Evolutionary conservation across 2,113 vertebrate species (phyloP).

Genomic region (Neofelis nebulosa): DNA sequence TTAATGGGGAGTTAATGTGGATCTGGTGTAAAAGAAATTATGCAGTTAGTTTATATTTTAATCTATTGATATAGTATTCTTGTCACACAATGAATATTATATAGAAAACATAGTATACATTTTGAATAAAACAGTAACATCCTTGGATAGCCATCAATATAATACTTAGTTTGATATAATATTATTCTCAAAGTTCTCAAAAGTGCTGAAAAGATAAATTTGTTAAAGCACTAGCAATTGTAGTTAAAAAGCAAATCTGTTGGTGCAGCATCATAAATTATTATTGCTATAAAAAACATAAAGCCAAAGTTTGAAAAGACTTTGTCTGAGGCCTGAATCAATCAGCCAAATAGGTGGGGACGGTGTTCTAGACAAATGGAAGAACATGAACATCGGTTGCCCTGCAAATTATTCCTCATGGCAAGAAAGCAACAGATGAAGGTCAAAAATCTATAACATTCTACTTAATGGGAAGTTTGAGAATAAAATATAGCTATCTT

Average conservation of each 20-base stretch:
- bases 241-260: background rate
- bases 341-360: background rate
- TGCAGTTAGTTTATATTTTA: background rate
- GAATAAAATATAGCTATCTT: slow-evolving; percentile 8
- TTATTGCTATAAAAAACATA: slow-evolving; percentile 26
- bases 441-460: slow-evolving; percentile 32
- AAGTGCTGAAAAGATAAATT: slow-evolving; percentile 2
- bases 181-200: background rate
- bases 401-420: slow-evolving; percentile 16
- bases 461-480: background rate
- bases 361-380: background rate
- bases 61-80: background rate
- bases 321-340: slow-evolving; percentile 11
- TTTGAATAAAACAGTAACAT: background rate
- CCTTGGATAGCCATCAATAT: background rate
- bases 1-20: background rate
- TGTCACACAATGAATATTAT: background rate
- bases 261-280: slow-evolving; percentile 10
- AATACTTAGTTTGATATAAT: background rate
- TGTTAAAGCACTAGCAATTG: background rate
- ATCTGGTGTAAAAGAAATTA: background rate
- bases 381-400: background rate
- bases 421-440: background rate
- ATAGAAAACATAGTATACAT: background rate
- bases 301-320: slow-evolving; percentile 5